Base-by-base conservation (phyloP, 2,113 vertebrate genomes). In the Eurystomus gularis region DNA sequence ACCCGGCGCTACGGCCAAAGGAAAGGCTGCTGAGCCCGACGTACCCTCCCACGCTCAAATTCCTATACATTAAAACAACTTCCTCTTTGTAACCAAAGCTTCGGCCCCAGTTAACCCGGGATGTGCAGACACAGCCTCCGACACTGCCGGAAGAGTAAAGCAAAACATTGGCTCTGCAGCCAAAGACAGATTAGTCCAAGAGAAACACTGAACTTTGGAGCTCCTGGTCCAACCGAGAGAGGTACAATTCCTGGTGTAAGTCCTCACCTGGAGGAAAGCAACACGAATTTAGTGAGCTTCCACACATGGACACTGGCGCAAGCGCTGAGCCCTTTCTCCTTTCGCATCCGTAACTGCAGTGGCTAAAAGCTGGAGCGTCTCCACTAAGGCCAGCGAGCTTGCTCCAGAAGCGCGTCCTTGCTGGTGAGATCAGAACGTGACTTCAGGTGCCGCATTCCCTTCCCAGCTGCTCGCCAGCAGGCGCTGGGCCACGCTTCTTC, bases 11-110 rank as follows among this genome's bases (percentile, higher is more conserved):
- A 40, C 2, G 31, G 65, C 10, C 21, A 60, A 71, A 81, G 65
- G 39, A 73, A 57, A 69, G 66, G 84, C 66, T 7, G 8, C 54
- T 5, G 46, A 58, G 39, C 9, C 18, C 83, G 65, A 69, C 91
- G 94, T 51, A 72, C 40, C 31, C 75, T 96, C 96, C 90, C 69
- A 97, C 90, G 52, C 71, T 33, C 65, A 69, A 78, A 83, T 88
- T 91, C 83, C 86, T 79, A 70, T 8, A 73, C 44, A 54, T 90
- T 73, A 91, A 77, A 73, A 77, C 52, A 73, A 61, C 71, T 94
- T 96, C 94, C 92, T 88, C 71, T 28, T 81, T 19, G 31, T 64
- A 85, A 87, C 35, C 72, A 46, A 84, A 73, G 70, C 72, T 77
- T 57, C 77, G 82, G 78, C 58, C 51, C 0, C 0, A 46, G 26